These are phyloP conservation scores for Pterostichus niger DNA, from an alignment of 2,888 invertebrate species.

Conservation along the genomic window DNA sequence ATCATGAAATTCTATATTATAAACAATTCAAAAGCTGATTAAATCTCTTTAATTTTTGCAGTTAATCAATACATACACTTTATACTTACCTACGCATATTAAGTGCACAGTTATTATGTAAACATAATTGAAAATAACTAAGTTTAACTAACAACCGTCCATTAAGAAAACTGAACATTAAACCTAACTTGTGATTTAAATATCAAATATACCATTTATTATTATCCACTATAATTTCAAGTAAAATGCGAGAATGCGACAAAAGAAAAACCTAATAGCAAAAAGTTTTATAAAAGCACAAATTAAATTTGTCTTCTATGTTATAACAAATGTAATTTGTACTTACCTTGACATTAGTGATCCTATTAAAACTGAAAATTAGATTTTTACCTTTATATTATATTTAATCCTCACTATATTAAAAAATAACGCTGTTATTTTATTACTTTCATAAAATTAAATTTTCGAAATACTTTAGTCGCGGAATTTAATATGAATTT, in stretches of 20 bases:
- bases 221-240: not conserved
- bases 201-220: constrained; percentile 1
- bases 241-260: not conserved
- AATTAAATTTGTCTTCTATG: not conserved
- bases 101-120: constrained; percentile 31
- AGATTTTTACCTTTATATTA: too few relatives aligned
- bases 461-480: constrained; percentile 31
- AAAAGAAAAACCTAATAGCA: not conserved
- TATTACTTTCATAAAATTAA: constrained; percentile 39
- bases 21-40: not conserved
- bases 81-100: not conserved
- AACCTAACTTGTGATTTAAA: not conserved
- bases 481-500: constrained; percentile 40
- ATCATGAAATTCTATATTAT: too few relatives aligned
- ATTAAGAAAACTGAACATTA: constrained; percentile 17
- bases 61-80: constrained; percentile 3
- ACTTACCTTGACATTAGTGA: not conserved
- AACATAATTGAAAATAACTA: constrained; percentile 50
- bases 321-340: constrained; percentile 19
- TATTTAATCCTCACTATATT: not conserved
- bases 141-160: constrained; percentile 14
- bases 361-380: not conserved
- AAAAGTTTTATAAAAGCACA: constrained; percentile 2
- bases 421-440: constrained; percentile 35
- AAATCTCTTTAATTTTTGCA: not conserved